Evolutionary conservation across 2,113 vertebrate species (phyloP).

Genomic region (Morone chrysops): DNA sequence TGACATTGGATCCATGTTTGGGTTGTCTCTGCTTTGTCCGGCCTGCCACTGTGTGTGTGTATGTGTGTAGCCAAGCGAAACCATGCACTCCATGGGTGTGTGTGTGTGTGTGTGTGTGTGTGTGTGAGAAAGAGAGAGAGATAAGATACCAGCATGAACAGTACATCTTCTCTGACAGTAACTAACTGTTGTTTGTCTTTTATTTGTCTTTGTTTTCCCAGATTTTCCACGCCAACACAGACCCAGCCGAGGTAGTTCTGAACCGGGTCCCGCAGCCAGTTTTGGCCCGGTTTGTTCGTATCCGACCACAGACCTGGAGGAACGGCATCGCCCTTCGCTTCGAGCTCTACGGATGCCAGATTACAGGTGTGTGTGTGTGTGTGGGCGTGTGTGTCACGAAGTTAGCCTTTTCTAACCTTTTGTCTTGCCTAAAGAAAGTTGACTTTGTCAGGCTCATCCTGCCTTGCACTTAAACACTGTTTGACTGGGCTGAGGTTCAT

Average conservation of each 20-base stretch:
- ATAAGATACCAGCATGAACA: constrained; percentile 17
- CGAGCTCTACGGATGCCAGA: constrained; percentile 95
- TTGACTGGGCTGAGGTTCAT: not conserved
- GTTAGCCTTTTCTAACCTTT: not conserved
- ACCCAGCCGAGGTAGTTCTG: constrained; percentile 92
- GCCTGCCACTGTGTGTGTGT: constrained; percentile 59
- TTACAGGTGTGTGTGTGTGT: constrained; percentile 88
- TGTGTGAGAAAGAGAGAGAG: not conserved
- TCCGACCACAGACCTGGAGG: constrained; percentile 94
- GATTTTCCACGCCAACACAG: constrained; percentile 94
- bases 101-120: constrained; percentile 31
- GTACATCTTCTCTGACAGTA: constrained; percentile 13
- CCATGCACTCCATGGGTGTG: constrained; percentile 13
- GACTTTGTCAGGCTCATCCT: not conserved
- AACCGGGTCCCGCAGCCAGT: constrained; percentile 94
- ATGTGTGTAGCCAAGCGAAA: constrained; percentile 50
- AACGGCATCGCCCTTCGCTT: constrained; percentile 95
- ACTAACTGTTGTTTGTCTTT: constrained; percentile 5
- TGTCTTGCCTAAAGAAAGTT: not conserved
- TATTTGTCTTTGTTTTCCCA: constrained; percentile 62
- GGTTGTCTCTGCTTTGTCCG: constrained; percentile 77
- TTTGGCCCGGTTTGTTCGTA: constrained; percentile 92
- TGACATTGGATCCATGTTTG: constrained; percentile 81
- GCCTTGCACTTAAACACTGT: not conserved
- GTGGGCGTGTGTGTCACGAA: not conserved